Percentiles rank a stretch among this genome's conserved stretches.
Conservation (phyloP, 2,797 vertebrate species). For the Helicolenus hilgendorfi region DNA sequence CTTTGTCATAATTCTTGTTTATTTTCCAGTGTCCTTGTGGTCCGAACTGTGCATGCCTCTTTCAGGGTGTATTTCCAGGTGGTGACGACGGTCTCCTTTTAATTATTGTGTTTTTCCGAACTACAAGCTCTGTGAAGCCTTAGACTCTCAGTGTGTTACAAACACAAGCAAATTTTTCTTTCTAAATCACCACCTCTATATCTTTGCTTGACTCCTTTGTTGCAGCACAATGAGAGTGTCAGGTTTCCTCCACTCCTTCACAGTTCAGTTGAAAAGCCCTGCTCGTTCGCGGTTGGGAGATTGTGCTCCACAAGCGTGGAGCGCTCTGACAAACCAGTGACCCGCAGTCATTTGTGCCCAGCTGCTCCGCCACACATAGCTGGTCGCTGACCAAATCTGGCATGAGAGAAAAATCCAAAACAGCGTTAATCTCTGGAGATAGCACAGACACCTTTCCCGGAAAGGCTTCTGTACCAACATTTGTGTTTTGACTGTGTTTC, state of each 20-base stretch:
- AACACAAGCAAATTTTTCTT: not conserved
- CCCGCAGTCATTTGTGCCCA: constrained; percentile 41
- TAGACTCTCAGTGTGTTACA: constrained; percentile 71
- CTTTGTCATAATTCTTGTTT: constrained; percentile 80
- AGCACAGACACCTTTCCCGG: constrained; percentile 26
- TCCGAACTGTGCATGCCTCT: constrained; percentile 81
- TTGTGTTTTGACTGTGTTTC: constrained; percentile 69
- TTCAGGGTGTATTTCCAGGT: constrained; percentile 81
- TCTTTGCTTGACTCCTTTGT: constrained; percentile 34
- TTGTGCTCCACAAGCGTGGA: constrained; percentile 41
- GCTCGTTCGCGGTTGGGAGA: constrained; percentile 42
- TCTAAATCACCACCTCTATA: not conserved
- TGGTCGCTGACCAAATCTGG: constrained; percentile 57
- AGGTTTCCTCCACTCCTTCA: constrained; percentile 57
- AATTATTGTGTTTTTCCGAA: constrained; percentile 17
- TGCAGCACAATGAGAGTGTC: constrained; percentile 75
- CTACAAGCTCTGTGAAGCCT: constrained; percentile 51
- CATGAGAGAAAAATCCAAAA: not conserved
- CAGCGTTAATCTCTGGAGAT: constrained; percentile 14
- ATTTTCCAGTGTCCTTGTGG: constrained; percentile 78
- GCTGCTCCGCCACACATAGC: constrained; percentile 59
- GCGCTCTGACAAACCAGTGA: constrained; percentile 62
- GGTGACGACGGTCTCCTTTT: constrained; percentile 55
- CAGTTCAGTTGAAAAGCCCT: constrained; percentile 61
- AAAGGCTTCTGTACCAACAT: constrained; percentile 45